Evolutionary conservation across 53 echinoderm and acorn worm species (phyloP).

Genomic region (Glandiceps talaboti): DNA sequence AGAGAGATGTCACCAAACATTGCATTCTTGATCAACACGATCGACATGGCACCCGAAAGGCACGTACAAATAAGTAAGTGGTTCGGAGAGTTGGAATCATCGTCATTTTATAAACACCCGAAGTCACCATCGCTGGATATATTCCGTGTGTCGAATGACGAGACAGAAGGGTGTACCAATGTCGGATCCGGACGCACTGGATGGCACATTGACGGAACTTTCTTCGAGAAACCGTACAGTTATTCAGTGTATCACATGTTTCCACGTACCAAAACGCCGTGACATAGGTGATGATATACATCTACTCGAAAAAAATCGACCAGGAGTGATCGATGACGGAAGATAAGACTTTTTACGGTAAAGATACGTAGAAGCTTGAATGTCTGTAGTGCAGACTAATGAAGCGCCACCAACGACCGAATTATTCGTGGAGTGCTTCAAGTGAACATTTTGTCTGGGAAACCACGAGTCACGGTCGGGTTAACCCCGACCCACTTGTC

Average conservation of each 20-base stretch:
- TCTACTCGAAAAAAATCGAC: no score
- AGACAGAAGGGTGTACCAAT: conserved; percentile 31
- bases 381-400: no score
- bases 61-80: conserved; percentile 42
- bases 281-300: conserved; percentile 28
- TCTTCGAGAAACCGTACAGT: conserved; percentile 22
- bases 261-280: conserved; percentile 15
- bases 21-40: conserved; percentile 27
- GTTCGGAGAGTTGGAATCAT: conserved; percentile 42
- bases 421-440: no score
- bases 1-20: conserved; percentile 26
- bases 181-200: conserved; percentile 42
- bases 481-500: no score
- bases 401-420: no score
- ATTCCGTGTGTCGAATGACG: conserved; percentile 34
- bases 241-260: conserved; percentile 41
- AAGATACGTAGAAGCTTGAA: no score
- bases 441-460: no score
- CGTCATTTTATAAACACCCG: conserved; percentile 46
- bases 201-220: conserved; percentile 44
- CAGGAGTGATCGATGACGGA: no score
- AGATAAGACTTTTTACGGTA: no score
- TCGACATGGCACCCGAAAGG: conserved; percentile 14
- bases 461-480: no score
- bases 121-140: conserved; percentile 33